phyloP scores from a whole-genome alignment of 2,113 vertebrate genomes.

The Octodon degus region DNA sequence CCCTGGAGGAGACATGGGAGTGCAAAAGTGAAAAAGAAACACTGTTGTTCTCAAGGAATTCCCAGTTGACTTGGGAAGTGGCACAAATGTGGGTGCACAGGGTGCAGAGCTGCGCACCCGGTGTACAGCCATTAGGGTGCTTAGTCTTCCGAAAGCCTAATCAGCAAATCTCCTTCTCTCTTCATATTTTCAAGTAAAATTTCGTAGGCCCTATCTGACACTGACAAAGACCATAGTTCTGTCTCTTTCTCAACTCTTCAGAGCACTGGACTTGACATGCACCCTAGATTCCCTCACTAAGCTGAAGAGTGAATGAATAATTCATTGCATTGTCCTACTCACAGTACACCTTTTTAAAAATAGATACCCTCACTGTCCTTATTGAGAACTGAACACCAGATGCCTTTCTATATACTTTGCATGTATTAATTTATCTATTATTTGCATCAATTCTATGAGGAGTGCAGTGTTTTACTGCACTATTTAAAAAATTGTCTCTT shows the following conservation, averaged over 20 bases:
- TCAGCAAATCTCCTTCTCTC: not conserved
- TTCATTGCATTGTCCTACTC: not conserved
- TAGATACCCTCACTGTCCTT: not conserved
- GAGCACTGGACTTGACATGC: not conserved
- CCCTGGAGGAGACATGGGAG: not conserved
- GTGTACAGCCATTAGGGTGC: no score
- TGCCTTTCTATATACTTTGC: not conserved
- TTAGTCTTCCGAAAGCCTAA: not conserved
- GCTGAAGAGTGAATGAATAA: not conserved
- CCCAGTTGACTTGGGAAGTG: not conserved
- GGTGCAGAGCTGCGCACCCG: not conserved
- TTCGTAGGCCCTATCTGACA: not conserved
- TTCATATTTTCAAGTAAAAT: not conserved
- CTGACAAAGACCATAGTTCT: not conserved
- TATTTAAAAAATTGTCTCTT: not conserved
- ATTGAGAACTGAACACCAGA: no score
- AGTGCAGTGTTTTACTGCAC: not conserved
- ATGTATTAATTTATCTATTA: not conserved
- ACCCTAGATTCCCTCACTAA: not conserved
- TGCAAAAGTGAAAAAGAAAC: not conserved
- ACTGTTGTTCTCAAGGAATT: not conserved
- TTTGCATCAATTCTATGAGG: not conserved
- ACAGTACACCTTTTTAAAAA: not conserved
- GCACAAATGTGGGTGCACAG: not conserved
- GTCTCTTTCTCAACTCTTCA: not conserved